Evolutionary conservation across 2,113 vertebrate species (phyloP).

Genomic region (Chloropsis cyanopogon): DNA sequence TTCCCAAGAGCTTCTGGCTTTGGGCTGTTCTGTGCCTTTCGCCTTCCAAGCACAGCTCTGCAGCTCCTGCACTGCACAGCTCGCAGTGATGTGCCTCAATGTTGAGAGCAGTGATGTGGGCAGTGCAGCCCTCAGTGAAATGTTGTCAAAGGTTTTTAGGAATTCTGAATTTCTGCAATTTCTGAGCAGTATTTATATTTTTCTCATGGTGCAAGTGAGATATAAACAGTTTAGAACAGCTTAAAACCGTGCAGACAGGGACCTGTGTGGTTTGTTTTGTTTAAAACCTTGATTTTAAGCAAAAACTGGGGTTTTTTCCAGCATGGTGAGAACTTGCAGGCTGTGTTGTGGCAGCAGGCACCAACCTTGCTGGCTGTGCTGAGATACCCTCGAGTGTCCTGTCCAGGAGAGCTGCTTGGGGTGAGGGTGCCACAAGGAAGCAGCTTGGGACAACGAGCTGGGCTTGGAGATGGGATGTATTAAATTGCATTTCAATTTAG

Average conservation of each 20-base stretch:
- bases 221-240: not conserved
- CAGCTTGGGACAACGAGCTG: not conserved
- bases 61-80: not conserved
- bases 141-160: fast-evolving
- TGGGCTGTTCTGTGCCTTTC: not conserved
- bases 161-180: not conserved
- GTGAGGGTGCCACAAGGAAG: not conserved
- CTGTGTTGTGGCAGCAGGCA: not conserved
- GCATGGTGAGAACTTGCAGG: not conserved
- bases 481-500: not conserved
- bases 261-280: not conserved
- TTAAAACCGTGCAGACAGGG: not conserved
- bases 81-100: fast-evolving
- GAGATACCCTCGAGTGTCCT: not conserved
- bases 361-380: not conserved
- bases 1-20: not conserved
- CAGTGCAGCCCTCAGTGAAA: not conserved
- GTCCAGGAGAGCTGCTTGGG: not conserved
- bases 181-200: not conserved
- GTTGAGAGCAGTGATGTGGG: not conserved
- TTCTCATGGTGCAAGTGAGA: fast-evolving
- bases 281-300: not conserved
- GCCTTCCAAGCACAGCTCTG: not conserved
- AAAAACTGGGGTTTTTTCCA: not conserved
- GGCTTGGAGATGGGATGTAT: not conserved